Base-by-base conservation (phyloP, 2,797 vertebrate species). In the Spondyliosoma cantharus region DNA sequence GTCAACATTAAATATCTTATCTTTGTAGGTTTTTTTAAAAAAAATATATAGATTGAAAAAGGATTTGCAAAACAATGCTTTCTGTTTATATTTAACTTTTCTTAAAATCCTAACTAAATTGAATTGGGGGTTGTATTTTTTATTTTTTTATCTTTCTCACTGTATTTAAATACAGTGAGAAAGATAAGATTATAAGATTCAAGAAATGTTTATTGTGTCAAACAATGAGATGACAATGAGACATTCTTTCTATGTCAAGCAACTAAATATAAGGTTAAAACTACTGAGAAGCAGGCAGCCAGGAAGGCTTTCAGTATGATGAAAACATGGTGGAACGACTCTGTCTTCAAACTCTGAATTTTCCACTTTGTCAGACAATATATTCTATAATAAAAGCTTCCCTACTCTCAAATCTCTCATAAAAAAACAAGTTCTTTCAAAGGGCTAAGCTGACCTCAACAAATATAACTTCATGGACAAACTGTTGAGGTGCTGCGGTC, bases 401-500 rank as follows among this genome's bases (percentile, higher is more conserved):
- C 32, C 17, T 22, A 1, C 58, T 62, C 24, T 22, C 25, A 32
- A 46, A 53, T 71, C n/a, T 57, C 15, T 46, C 13, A 5, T 2
- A 25, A 53, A 66, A 52, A 24, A 8, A 52, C 8, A 52, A 48
- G 63, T 69, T 24, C 50, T 56, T 45, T 37, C 43, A 71, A 57
- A 27, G 2, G 9, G 22, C 45, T 66, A 22, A 57, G n/a, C 54
- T 45, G 52, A 74, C 73, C 24, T 79, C 29, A 22, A 37, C 82
- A 89, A 66, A 81, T 37, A 24, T 32, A 53, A 63, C 49, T 75
- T 48, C 14, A 29, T 50, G 48, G 24, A 71, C 53, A 53, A 86
- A 76, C 82, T 78, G 71, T 78, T 76, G 53, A 68, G 78, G 56
- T 49, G 25, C 54, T 42, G 50, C 46, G 24, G 76, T 56, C 70